phyloP scores from a whole-genome alignment of 2,113 vertebrate genomes.

The Amia ocellicauda region DNA sequence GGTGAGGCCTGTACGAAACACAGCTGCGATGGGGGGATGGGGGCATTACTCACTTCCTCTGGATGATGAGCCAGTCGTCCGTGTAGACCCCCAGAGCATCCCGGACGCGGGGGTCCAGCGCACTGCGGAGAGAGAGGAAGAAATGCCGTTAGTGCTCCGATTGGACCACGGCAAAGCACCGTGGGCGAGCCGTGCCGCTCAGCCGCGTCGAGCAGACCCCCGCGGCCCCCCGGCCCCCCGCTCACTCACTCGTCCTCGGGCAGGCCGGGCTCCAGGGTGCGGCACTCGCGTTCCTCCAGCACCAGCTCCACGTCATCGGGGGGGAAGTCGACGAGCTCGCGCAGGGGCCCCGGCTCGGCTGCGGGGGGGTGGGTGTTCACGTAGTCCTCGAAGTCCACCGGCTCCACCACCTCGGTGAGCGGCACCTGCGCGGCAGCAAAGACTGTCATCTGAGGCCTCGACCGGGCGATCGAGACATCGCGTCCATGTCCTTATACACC shows the following conservation, averaged over 20 bases:
- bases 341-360: conserved; percentile 70
- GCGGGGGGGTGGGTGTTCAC: conserved; percentile 72
- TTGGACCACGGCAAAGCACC: too few relatives aligned
- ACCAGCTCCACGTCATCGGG: conserved; percentile 77
- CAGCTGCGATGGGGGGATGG: too few relatives aligned
- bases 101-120: conserved; percentile 78
- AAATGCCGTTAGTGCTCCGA: too few relatives aligned
- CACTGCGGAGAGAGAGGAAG: conserved; percentile 50
- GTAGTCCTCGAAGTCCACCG: conserved; percentile 83
- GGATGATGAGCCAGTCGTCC: conserved; percentile 84
- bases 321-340: conserved; percentile 81
- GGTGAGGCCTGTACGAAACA: too few relatives aligned
- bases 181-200: too few relatives aligned
- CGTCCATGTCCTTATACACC: too few relatives aligned
- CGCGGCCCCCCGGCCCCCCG: not conserved
- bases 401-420: conserved; percentile 80
- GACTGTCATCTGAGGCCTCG: too few relatives aligned
- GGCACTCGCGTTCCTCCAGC: conserved; percentile 77
- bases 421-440: conserved; percentile 72
- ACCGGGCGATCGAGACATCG: too few relatives aligned
- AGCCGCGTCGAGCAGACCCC: too few relatives aligned
- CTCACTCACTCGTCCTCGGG: conserved; percentile 74
- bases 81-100: conserved; percentile 82
- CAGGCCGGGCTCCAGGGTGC: conserved; percentile 74
- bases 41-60: conserved; percentile 77